Evolutionary conservation across 2,113 vertebrate species (phyloP), one percentile per base, ranked within the genome.

Genomic region (Eptesicus fuscus): DNA sequence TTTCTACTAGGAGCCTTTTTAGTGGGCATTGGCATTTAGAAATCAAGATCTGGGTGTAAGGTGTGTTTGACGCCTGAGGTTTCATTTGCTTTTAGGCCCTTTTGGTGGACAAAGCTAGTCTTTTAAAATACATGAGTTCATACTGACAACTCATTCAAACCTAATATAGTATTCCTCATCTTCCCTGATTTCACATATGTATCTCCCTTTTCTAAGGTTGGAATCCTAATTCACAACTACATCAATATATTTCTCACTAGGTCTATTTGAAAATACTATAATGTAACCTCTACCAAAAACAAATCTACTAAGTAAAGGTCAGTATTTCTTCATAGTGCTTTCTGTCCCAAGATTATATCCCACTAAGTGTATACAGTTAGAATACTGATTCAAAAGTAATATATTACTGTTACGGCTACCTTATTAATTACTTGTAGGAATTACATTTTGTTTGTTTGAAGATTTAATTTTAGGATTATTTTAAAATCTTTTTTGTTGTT

Each of bases 401-500:
- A n/a, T 77, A 91, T 8, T 25, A 28, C 53, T 84, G 10, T 47
- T 47, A 65, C 17, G 22, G n/a, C 16, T 51, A 59, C 23, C 10
- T 61, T 84, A 84, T 90, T 84, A 88, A 83, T 83, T 77, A 91
- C 28, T 42, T 91, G 51, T 3, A 91, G 63, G 35, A 71, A 37
- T 65, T 65, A 25, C 40, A 78, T 85, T 90, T 83, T 85, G 40
- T 88, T 93, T 82, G 30, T 67, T 82, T 82, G 56, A 87, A 87
- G 56, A 74, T 74, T 74, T 23, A 51, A 91, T 82, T 86, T 65
- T 74, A 95, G 23, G 47, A 76, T 87, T 80, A 86, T 17, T 61
- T 61, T 56, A 3, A 56, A 56, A 22, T 56, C 53, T 56, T 53
- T 53, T 23, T 59, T 61, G 9, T 28, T 61, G 59, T 28, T 61